These are phyloP conservation scores for Caenorhabditis sp. DNA, from an alignment of 2,888 invertebrate genomes.

Conservation along the genomic window DNA sequence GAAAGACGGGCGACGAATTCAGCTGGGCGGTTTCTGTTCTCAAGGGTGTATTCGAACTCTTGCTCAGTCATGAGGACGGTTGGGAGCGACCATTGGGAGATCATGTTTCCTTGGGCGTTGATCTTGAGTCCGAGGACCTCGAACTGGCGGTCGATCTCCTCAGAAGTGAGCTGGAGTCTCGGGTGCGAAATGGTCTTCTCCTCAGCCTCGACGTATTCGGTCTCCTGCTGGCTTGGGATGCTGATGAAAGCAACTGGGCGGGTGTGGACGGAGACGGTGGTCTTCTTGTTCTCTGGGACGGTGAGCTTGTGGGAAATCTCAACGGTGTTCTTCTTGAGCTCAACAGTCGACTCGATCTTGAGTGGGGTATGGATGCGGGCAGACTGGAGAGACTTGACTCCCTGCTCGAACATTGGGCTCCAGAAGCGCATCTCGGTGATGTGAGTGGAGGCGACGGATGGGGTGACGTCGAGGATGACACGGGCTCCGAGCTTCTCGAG, in stretches of 20 bases:
- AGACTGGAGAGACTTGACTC: conserved; percentile 67
- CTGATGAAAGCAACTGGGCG: conserved; percentile 70
- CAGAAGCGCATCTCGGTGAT: conserved; percentile 60
- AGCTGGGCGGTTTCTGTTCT: conserved; percentile 48
- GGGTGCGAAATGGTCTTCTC: conserved; percentile 69
- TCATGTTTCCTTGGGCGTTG: conserved; percentile 58
- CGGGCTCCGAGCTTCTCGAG: conserved; percentile 42
- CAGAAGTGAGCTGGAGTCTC: conserved; percentile 45
- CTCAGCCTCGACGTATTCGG: conserved; percentile 62
- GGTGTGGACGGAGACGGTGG: conserved; percentile 50
- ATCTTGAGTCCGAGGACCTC: conserved; percentile 58
- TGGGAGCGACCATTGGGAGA: conserved; percentile 53
- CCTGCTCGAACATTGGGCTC: conserved; percentile 67
- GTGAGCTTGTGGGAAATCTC: conserved; percentile 33
- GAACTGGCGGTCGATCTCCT: conserved; percentile 48
- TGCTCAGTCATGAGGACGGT: conserved; percentile 64
- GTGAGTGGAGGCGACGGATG: conserved; percentile 52
- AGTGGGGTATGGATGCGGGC: conserved; percentile 67
- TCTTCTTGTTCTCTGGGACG: conserved; percentile 52
- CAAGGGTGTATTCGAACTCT: conserved; percentile 60
- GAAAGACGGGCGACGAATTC: conserved; percentile 29
- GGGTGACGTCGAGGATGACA: conserved; percentile 35
- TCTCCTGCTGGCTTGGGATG: conserved; percentile 54
- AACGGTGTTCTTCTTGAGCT: conserved; percentile 33
- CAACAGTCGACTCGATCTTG: conserved; percentile 48